Conservation (phyloP, 1,140 invertebrate genomes). For the Drosophila tani region DNA sequence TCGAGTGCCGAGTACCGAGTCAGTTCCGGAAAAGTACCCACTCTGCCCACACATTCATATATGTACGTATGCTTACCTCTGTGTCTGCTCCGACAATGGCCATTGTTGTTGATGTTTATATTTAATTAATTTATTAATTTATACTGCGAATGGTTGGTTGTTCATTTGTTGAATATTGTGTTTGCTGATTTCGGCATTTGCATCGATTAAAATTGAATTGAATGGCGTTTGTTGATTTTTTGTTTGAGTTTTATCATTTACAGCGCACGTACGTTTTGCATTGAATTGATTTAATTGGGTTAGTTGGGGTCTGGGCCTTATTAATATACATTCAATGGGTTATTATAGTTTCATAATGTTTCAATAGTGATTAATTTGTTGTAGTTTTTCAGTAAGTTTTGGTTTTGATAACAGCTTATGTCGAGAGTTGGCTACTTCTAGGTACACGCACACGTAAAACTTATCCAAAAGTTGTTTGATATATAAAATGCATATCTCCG, state of each 20-base stretch:
- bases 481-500: slow-evolving; percentile 73
- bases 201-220: slow-evolving; percentile 23
- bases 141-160: slow-evolving; percentile 12
- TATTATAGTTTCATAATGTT: slow-evolving; percentile 17
- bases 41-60: neutral
- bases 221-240: slow-evolving; percentile 11
- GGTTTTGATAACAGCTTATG: slow-evolving; percentile 22
- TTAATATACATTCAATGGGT: slow-evolving; percentile 10
- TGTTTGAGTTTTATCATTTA: slow-evolving; percentile 14
- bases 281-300: slow-evolving; percentile 32
- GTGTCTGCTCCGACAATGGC: neutral
- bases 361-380: slow-evolving; percentile 7
- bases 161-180: slow-evolving; percentile 27
- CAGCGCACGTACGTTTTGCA: slow-evolving; percentile 65
- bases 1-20: neutral
- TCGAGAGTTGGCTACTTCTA: slow-evolving; percentile 31
- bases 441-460: slow-evolving; percentile 71
- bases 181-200: slow-evolving; percentile 30
- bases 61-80: slow-evolving; percentile 29
- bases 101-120: slow-evolving; percentile 39
- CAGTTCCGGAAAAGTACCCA: neutral
- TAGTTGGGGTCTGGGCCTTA: slow-evolving; percentile 3
- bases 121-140: slow-evolving; percentile 45
- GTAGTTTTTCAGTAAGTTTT: slow-evolving; percentile 7
- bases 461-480: slow-evolving; percentile 76